These are phyloP conservation scores for Myotis yumanensis DNA, from an alignment of 2,113 vertebrate genomes.

Conservation along the genomic window DNA sequence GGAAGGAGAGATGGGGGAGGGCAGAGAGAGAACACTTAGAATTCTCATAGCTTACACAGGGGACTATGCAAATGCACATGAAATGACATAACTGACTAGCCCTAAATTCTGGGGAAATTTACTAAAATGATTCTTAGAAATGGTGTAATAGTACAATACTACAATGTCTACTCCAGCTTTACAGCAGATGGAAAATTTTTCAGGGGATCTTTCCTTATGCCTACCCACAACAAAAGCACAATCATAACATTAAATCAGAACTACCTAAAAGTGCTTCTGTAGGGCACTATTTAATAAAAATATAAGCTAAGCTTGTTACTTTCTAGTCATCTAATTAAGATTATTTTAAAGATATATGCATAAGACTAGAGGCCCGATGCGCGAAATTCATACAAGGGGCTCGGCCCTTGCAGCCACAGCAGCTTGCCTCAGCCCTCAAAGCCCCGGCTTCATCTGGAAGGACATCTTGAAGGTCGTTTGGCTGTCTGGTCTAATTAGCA, in stretches of 20 bases:
- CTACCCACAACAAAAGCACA: neutral
- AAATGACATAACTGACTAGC: neutral
- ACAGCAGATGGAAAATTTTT: neutral
- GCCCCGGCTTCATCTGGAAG: too few relatives aligned
- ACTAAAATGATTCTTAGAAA: neutral
- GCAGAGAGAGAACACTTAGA: neutral
- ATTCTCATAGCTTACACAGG: neutral
- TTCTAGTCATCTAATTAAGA: neutral
- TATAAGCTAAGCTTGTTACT: neutral
- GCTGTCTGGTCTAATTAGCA: too few relatives aligned
- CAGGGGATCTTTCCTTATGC: neutral
- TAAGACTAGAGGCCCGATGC: neutral
- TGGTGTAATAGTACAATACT: too few relatives aligned
- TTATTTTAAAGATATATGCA: neutral
- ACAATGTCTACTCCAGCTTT: neutral
- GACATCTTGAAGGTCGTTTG: too few relatives aligned
- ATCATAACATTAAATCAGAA: neutral
- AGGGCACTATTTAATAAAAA: neutral
- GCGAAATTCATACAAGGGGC: too few relatives aligned
- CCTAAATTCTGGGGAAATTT: neutral
- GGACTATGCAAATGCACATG: neutral
- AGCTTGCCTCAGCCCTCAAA: too few relatives aligned
- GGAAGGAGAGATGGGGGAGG: fast-evolving
- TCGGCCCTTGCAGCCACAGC: too few relatives aligned
- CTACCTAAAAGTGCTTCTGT: neutral